A percentile compares a stretch with the other conserved stretches of the same genome.
These are phyloP conservation scores for Leptura quadrifasciata DNA, from an alignment of 2,888 invertebrate genomes.

Conservation along the genomic window DNA sequence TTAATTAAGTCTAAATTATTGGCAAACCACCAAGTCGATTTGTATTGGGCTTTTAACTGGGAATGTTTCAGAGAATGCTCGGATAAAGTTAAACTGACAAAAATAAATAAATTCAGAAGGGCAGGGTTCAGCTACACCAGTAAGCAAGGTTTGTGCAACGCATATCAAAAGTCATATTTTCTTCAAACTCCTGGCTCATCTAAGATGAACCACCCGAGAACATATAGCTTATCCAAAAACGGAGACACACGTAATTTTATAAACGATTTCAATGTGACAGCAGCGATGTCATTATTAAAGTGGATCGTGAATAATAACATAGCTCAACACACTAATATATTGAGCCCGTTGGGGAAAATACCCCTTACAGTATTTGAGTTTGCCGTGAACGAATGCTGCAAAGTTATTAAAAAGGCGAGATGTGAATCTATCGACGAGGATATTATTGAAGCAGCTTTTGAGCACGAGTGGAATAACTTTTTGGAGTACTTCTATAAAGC, in stretches of 20 bases:
- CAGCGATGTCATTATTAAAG: slow-evolving; percentile 85
- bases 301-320: slow-evolving; percentile 74
- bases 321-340: slow-evolving; percentile 69
- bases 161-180: slow-evolving; percentile 80
- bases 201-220: slow-evolving; percentile 83
- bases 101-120: slow-evolving; percentile 69
- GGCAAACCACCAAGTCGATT: slow-evolving; percentile 79
- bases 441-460: slow-evolving; percentile 66
- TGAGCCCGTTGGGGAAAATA: slow-evolving; percentile 76
- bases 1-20: slow-evolving; percentile 79
- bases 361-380: slow-evolving; percentile 78
- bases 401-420: slow-evolving; percentile 77
- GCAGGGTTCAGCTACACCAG: slow-evolving; percentile 73
- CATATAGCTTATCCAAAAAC: slow-evolving; percentile 79
- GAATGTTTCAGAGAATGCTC: slow-evolving; percentile 67
- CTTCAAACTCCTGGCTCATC: slow-evolving; percentile 78
- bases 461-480: slow-evolving; percentile 82
- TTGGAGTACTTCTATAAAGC: slow-evolving; percentile 81
- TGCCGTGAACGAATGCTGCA: slow-evolving; percentile 83
- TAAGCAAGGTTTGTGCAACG: slow-evolving; percentile 75
- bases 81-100: slow-evolving; percentile 68
- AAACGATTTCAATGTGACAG: slow-evolving; percentile 86
- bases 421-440: slow-evolving; percentile 76
- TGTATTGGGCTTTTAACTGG: slow-evolving; percentile 80
- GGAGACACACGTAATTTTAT: slow-evolving; percentile 78